Conservation (phyloP, 2,888 invertebrate species). For the Stenoptilia bipunctidactyla region DNA sequence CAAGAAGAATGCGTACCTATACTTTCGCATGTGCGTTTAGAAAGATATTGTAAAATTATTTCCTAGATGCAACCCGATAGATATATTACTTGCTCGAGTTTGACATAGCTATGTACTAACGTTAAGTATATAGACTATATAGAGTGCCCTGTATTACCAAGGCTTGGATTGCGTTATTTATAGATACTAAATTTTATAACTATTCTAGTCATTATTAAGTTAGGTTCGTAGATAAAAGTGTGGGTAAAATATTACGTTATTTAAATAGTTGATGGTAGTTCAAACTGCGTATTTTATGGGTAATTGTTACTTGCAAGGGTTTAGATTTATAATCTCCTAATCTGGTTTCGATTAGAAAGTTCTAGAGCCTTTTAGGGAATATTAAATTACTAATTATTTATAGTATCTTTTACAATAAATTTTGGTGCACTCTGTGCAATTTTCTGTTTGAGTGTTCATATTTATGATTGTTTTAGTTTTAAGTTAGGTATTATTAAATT, state of each 20-base stretch:
- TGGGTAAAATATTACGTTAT: slow-evolving; percentile 32
- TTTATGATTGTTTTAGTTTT: too few species aligned
- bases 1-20: slow-evolving; percentile 67
- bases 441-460: too few species aligned
- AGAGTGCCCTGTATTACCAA: slow-evolving; percentile 25
- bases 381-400: neutral
- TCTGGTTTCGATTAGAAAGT: slow-evolving; percentile 9
- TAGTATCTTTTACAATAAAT: neutral
- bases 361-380: neutral
- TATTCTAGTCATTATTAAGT: slow-evolving; percentile 42
- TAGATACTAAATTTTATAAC: slow-evolving; percentile 57
- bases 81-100: slow-evolving; percentile 22
- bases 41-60: slow-evolving; percentile 69
- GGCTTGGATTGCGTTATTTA: slow-evolving; percentile 50
- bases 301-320: neutral
- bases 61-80: slow-evolving; percentile 53
- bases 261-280: slow-evolving; percentile 19
- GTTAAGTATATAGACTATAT: slow-evolving; percentile 27
- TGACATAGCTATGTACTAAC: slow-evolving; percentile 25
- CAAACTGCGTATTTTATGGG: slow-evolving; percentile 13
- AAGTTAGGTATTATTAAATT: too few species aligned
- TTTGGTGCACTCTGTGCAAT: too few species aligned
- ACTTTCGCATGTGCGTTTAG: slow-evolving; percentile 46
- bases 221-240: slow-evolving; percentile 36
- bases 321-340: slow-evolving; percentile 3